These are phyloP conservation scores for Neoseiulus cucumeris DNA, from an alignment of 1,140 invertebrate genomes.

Conservation along the genomic window DNA sequence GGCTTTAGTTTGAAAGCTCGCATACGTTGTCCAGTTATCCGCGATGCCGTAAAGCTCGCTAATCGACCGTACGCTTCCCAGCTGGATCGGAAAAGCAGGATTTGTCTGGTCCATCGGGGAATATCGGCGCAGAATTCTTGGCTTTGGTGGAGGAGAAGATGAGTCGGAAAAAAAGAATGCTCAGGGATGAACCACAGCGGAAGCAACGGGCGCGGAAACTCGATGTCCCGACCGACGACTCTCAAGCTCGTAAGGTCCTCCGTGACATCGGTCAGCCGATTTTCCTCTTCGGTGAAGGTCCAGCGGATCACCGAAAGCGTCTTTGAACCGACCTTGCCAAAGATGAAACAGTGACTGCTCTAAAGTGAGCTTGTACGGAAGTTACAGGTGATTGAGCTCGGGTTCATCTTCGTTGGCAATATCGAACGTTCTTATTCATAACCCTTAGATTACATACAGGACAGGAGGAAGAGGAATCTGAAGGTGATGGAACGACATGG, in stretches of 20 bases:
- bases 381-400: too few relatives aligned
- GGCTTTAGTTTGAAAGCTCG: too few relatives aligned
- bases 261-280: neutral
- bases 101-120: neutral
- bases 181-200: conserved; percentile 81
- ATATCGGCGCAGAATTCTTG: conserved; percentile 47
- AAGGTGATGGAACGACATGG: conserved; percentile 52
- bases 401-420: too few relatives aligned
- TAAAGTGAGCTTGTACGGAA: neutral
- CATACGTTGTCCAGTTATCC: too few relatives aligned
- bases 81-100: too few relatives aligned
- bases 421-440: too few relatives aligned
- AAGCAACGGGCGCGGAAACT: conserved; percentile 41
- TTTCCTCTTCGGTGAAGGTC: conserved; percentile 78
- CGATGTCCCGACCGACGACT: neutral
- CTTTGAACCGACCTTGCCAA: conserved; percentile 61
- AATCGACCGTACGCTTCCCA: too few relatives aligned
- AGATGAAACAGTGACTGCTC: conserved; percentile 5
- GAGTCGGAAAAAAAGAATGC: conserved; percentile 61
- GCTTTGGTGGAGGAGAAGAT: conserved; percentile 63
- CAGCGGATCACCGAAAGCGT: conserved; percentile 70
- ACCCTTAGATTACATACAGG: conserved; percentile 28
- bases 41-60: too few relatives aligned
- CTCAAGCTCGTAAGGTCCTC: conserved; percentile 9
- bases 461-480: conserved; percentile 37